These are phyloP conservation scores for Portevinia maculata DNA, from an alignment of 2,888 invertebrate species.

Conservation along the genomic window DNA sequence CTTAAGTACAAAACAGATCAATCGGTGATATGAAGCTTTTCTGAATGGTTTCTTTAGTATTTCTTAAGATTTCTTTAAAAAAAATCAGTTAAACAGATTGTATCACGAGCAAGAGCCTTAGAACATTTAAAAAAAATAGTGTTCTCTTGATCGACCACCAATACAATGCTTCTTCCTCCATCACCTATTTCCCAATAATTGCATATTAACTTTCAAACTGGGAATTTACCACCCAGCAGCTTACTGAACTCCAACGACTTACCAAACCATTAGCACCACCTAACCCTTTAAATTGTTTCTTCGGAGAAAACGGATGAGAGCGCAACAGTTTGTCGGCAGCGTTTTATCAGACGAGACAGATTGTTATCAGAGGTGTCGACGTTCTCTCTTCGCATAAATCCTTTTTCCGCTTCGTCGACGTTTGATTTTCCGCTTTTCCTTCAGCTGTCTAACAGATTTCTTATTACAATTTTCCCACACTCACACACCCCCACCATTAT, in stretches of 20 bases:
- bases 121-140: too few species aligned
- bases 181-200: too few species aligned
- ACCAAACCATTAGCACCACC: constrained; percentile 25
- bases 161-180: too few species aligned
- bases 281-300: constrained; percentile 16
- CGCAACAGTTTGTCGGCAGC: constrained; percentile 66
- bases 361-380: constrained; percentile 75
- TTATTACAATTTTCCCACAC: constrained; percentile 42
- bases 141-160: too few species aligned
- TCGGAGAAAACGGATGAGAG: constrained; percentile 36
- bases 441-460: constrained; percentile 61
- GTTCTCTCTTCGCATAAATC: constrained; percentile 65
- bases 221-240: too few species aligned
- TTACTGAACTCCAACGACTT: not conserved
- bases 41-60: too few species aligned
- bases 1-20: too few species aligned
- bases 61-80: too few species aligned
- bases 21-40: too few species aligned
- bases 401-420: constrained; percentile 73
- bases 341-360: constrained; percentile 75
- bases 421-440: constrained; percentile 72
- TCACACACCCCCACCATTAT: not conserved
- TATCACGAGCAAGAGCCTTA: too few species aligned
- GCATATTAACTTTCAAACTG: too few species aligned
- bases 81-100: too few species aligned